Evolutionary conservation across 1,140 invertebrate species (phyloP).

Genomic region (Neodiprion virginianus): DNA sequence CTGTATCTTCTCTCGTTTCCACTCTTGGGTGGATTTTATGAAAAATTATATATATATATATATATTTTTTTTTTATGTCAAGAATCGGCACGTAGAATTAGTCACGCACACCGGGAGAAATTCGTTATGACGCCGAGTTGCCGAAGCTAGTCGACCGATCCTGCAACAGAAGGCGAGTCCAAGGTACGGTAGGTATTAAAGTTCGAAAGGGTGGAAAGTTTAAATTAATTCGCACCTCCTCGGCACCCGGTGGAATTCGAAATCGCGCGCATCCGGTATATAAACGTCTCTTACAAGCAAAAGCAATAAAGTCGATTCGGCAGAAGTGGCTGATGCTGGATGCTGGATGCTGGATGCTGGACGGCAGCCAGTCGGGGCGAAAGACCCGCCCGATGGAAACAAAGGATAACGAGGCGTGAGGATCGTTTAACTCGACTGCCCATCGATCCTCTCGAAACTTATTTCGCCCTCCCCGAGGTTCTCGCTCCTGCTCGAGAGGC

Average conservation of each 20-base stretch:
- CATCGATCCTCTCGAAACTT: conserved; percentile 53
- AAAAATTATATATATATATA: too few relatives aligned
- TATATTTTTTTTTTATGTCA: too few relatives aligned
- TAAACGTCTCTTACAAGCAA: conserved; percentile 17
- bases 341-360: conserved; percentile 9
- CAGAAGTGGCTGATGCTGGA: not conserved
- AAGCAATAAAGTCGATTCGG: conserved; percentile 39
- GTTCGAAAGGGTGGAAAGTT: not conserved
- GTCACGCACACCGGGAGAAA: too few relatives aligned
- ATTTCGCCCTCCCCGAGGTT: conserved; percentile 40
- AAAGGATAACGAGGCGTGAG: conserved; percentile 59
- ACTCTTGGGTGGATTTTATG: too few relatives aligned
- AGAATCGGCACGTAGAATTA: too few relatives aligned
- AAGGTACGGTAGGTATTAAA: conserved; percentile 17
- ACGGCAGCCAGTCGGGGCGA: conserved; percentile 21
- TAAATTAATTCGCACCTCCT: not conserved
- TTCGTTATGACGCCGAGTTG: not conserved
- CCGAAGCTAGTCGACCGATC: not conserved
- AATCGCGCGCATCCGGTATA: conserved; percentile 21
- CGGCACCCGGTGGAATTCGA: not conserved
- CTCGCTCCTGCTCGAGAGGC: conserved; percentile 26
- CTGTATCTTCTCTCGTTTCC: too few relatives aligned
- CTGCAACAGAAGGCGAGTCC: conserved; percentile 4
- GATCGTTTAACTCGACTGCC: conserved; percentile 55
- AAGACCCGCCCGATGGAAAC: conserved; percentile 39